These are phyloP conservation scores for Epinephelus cyanopodus DNA, from an alignment of 2,113 vertebrate species.

Conservation along the genomic window DNA sequence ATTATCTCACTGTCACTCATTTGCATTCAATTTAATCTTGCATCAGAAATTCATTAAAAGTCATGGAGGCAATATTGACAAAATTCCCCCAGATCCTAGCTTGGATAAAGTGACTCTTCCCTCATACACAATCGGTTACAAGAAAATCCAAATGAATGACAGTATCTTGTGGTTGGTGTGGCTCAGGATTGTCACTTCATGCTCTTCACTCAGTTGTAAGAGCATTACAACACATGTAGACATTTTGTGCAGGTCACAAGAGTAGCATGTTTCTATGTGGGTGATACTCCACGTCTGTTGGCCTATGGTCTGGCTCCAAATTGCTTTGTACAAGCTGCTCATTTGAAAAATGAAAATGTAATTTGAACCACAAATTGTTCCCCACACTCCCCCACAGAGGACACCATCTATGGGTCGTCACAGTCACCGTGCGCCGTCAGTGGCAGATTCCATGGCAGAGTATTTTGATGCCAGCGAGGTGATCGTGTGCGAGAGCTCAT, in stretches of 20 bases:
- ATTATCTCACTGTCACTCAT: neutral
- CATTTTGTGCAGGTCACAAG: neutral
- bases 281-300: neutral
- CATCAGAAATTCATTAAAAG: neutral
- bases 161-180: neutral
- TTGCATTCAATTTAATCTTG: neutral
- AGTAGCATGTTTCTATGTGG: neutral
- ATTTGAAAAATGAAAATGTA: neutral
- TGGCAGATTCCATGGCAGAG: slow-evolving; percentile 90
- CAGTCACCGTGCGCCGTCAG: slow-evolving; percentile 83
- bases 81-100: neutral
- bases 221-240: neutral
- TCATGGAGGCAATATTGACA: neutral
- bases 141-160: neutral
- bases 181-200: neutral
- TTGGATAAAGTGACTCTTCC: too few relatives aligned
- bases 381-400: slow-evolving; percentile 60
- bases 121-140: neutral
- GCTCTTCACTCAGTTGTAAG: neutral
- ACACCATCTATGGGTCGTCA: slow-evolving; percentile 79
- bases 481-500: slow-evolving; percentile 88
- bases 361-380: neutral
- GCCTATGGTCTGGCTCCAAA: neutral
- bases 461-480: slow-evolving; percentile 94
- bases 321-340: neutral